A percentile compares a stretch with the other conserved stretches of the same genome.
These are phyloP conservation scores for Uloborus diversus DNA, from an alignment of 1,140 invertebrate species.

Conservation along the genomic window DNA sequence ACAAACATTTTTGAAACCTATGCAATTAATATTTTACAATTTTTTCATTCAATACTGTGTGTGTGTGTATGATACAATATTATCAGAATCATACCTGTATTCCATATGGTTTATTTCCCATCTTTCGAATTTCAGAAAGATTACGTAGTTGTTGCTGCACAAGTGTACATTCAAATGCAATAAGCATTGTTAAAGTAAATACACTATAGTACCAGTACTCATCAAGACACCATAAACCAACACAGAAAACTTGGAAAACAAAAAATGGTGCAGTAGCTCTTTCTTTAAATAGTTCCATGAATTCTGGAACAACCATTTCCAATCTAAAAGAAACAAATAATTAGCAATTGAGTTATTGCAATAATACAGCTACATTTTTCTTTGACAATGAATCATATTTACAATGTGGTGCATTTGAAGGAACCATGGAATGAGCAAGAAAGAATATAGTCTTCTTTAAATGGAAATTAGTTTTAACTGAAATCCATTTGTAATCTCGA, in stretches of 20 bases:
- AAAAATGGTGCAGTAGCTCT: constrained; percentile 99
- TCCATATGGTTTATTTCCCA: constrained; percentile 97
- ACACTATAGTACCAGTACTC: constrained; percentile 98
- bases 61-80: no score
- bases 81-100: constrained; percentile 72
- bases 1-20: no score
- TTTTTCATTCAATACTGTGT: no score
- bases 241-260: constrained; percentile 93
- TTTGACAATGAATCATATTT: no score
- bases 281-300: constrained; percentile 96
- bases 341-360: neutral
- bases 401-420: no score
- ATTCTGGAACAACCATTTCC: constrained; percentile 93
- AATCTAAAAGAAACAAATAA: constrained; percentile 71
- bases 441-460: no score
- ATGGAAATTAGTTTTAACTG: no score
- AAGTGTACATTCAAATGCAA: constrained; percentile 97
- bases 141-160: constrained; percentile 98
- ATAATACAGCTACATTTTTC: no score
- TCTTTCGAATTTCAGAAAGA: constrained; percentile 99
- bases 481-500: no score
- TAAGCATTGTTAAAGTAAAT: constrained; percentile 96
- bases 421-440: no score
- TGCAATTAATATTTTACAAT: no score
- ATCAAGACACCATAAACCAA: constrained; percentile 97